Conservation (phyloP, 1,140 invertebrate species). For the Diorhabda elongata region DNA sequence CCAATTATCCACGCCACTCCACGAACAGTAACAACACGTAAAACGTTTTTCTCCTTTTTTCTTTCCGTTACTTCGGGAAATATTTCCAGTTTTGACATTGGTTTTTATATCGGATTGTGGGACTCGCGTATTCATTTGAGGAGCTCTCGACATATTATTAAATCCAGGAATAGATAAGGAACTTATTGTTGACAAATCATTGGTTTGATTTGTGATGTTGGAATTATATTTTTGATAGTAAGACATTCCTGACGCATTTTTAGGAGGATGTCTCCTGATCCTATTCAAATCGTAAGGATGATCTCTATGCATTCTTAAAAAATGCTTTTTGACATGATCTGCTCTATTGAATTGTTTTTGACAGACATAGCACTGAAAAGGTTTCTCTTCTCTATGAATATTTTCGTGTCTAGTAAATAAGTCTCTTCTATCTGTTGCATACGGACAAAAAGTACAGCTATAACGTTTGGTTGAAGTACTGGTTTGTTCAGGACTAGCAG, state of each 20-base stretch:
- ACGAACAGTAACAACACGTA: constrained; percentile 81
- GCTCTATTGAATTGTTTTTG: constrained; percentile 88
- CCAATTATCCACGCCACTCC: constrained; percentile 92
- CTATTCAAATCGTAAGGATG: constrained; percentile 79
- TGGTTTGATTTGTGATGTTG: constrained; percentile 29
- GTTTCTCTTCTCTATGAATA: constrained; percentile 90
- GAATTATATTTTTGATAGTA: constrained; percentile 48
- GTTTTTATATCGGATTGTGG: constrained; percentile 34
- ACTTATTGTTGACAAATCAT: constrained; percentile 37
- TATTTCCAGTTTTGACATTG: constrained; percentile 31
- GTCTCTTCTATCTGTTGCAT: constrained; percentile 86
- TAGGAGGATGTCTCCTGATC: constrained; percentile 60
- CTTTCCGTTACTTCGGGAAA: constrained; percentile 36
- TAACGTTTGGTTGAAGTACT: constrained; percentile 64
- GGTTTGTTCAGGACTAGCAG: constrained; percentile 36
- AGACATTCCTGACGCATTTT: constrained; percentile 50
- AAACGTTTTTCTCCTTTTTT: constrained; percentile 55
- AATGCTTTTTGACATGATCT: constrained; percentile 94
- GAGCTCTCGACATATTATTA: constrained; percentile 36
- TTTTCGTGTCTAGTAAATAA: constrained; percentile 94
- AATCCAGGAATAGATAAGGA: constrained; percentile 43
- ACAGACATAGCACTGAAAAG: constrained; percentile 89
- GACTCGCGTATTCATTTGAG: constrained; percentile 15
- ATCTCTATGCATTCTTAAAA: constrained; percentile 83
- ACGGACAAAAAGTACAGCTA: constrained; percentile 79